Base-by-base conservation (phyloP, 1,140 invertebrate species). In the Colletes gigas region DNA sequence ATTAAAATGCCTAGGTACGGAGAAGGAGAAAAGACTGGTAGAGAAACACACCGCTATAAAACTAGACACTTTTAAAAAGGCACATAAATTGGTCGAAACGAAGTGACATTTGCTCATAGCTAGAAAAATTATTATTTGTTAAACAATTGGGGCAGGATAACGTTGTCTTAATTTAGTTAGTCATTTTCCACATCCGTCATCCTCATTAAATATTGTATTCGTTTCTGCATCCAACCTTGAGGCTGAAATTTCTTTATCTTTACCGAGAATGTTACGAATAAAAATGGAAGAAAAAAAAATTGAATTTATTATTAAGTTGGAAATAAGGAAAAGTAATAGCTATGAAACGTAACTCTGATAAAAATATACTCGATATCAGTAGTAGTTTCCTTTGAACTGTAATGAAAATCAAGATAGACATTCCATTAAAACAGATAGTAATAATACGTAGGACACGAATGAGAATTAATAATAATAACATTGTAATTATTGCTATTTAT, bases 11-110 rank as follows among this genome's bases (percentile, higher is more conserved):
- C 82, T 91, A 91, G 81, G 78, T 88, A 89, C 65, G 86, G 89
- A 88, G 78, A 90, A 88, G 79, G 81, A 91, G 71, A 88, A 88
- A 92, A 92, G 91, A 92, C 90, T 92, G 90, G 88, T 90, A 91
- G 88, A 89, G 62, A 88, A 88, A 87, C 68, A 84, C 81, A 79
- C 76, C 83, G 83, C 81, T 88, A 77, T 86, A 86, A 78, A 90
- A 78, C 72, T 89, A 89, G 83, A 78, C 60, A 78, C 62, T 80
- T 30, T 30, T 70, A 84, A 84, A 75, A 60, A 75, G 82, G 54
- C 55, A 68, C 62, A 55, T 78, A 83, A 69, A 73, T 78, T 30
- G 66, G 84, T 80, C 47, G 59, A 83, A 84, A 82, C 54, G 44
- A 78, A 78, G 70, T 39, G 59, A 82, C n/a, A 83, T 78, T 85